Evolutionary conservation across 2,888 invertebrate species (phyloP).

Genomic region (Euzophera pinguis): DNA sequence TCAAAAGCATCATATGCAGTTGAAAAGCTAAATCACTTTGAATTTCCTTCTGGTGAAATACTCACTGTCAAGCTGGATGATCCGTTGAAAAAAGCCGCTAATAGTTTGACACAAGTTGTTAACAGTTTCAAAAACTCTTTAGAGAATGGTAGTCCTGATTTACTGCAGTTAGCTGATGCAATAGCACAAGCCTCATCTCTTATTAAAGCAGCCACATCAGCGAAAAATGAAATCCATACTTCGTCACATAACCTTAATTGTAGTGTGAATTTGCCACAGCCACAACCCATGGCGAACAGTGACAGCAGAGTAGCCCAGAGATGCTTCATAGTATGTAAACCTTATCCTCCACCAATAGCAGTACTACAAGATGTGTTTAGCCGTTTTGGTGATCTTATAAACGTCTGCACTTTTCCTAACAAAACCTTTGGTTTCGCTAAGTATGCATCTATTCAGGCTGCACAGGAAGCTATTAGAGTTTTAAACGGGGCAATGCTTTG

Average conservation of each 20-base stretch:
- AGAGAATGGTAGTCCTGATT: constrained; percentile 62
- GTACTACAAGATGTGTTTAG: constrained; percentile 92
- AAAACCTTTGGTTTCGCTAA: constrained; percentile 97
- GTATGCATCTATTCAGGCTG: constrained; percentile 88
- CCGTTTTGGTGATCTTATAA: constrained; percentile 94
- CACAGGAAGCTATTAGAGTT: constrained; percentile 84
- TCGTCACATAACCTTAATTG: constrained; percentile 62
- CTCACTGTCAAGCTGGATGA: constrained; percentile 84
- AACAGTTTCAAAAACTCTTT: constrained; percentile 60
- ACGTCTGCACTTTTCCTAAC: constrained; percentile 91
- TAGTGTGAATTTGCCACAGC: constrained; percentile 85
- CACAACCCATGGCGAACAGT: constrained; percentile 82
- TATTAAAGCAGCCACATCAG: constrained; percentile 82
- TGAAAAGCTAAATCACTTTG: constrained; percentile 93
- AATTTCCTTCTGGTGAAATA: constrained; percentile 94
- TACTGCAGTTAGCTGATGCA: constrained; percentile 86
- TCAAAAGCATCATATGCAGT: constrained; percentile 81
- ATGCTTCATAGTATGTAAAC: constrained; percentile 84
- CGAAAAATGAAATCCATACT: constrained; percentile 28
- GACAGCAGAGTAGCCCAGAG: constrained; percentile 83
- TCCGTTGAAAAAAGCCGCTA: constrained; percentile 55
- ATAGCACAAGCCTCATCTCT: constrained; percentile 88
- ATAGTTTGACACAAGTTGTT: constrained; percentile 55
- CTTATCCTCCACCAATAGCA: constrained; percentile 85
- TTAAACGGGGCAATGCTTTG: constrained; percentile 92